phyloP scores from a whole-genome alignment of 1,140 invertebrate species.

The Apis cerana region DNA sequence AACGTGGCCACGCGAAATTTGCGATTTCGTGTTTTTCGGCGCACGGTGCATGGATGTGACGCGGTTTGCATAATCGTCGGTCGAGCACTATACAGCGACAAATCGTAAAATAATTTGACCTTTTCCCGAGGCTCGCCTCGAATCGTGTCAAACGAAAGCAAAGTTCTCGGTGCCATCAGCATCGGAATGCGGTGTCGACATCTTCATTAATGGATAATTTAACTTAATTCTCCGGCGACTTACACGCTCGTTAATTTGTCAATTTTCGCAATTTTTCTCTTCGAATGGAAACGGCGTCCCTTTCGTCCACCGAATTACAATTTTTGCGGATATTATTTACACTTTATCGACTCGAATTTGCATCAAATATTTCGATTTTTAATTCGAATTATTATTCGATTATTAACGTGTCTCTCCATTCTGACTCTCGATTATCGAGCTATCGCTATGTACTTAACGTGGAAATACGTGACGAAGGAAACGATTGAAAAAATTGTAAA shows the following conservation, averaged over 20 bases:
- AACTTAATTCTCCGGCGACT: background rate
- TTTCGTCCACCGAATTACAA: too few species aligned
- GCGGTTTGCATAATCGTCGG: slow-evolving; percentile 7
- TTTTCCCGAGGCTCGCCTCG: background rate
- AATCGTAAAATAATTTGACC: slow-evolving; percentile 21
- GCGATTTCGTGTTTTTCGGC: slow-evolving; percentile 9
- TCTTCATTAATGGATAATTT: background rate
- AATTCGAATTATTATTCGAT: too few species aligned
- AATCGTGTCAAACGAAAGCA: background rate
- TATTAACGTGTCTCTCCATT: too few species aligned
- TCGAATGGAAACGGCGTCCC: too few species aligned
- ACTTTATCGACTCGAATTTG: too few species aligned
- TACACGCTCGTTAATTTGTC: background rate
- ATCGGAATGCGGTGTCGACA: too few species aligned
- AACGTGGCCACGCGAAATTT: background rate
- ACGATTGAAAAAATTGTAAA: too few species aligned
- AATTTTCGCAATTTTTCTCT: background rate
- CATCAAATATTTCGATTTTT: too few species aligned
- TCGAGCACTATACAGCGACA: background rate
- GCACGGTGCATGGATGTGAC: background rate
- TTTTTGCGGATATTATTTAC: too few species aligned
- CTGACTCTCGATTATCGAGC: too few species aligned
- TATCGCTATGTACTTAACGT: too few species aligned
- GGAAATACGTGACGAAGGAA: too few species aligned
- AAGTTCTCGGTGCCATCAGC: background rate